phyloP scores from a whole-genome alignment of 1,140 invertebrate species.

The Heliconius melpomene region DNA sequence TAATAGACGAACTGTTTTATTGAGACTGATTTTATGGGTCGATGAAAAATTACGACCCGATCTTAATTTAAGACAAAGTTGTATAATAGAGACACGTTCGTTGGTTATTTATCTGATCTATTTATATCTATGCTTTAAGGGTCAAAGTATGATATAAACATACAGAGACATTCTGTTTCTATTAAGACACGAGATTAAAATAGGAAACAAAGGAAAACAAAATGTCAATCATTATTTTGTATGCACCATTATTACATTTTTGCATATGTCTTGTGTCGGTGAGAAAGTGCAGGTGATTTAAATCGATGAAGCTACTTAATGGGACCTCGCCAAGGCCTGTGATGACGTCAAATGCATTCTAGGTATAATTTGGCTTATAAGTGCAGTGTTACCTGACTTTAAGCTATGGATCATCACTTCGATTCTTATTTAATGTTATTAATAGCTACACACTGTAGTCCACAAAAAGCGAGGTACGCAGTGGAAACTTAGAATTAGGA shows the following conservation, averaged over 20 bases:
- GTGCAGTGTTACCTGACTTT: not conserved
- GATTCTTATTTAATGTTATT: too few species aligned
- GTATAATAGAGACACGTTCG: not conserved
- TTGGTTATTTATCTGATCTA: not conserved
- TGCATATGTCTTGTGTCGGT: not conserved
- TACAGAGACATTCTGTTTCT: too few species aligned
- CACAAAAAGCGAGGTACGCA: not conserved
- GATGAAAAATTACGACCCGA: slow-evolving; percentile 11
- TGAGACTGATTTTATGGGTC: not conserved
- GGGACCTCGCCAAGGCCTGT: not conserved
- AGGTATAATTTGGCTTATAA: not conserved
- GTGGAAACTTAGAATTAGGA: not conserved
- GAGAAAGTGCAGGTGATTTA: slow-evolving; percentile 2
- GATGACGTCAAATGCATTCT: slow-evolving; percentile 4
- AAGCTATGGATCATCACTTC: not conserved
- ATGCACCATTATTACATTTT: not conserved
- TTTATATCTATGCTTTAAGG: not conserved
- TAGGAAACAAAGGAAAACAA: too few species aligned
- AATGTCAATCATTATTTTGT: not conserved
- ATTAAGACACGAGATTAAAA: too few species aligned
- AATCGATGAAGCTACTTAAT: not conserved
- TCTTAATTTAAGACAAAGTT: slow-evolving; percentile 11
- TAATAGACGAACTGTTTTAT: not conserved
- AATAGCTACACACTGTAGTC: not conserved
- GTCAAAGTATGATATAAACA: too few species aligned